Conservation (phyloP, 2,113 vertebrate genomes). For the Eolophus roseicapilla region DNA sequence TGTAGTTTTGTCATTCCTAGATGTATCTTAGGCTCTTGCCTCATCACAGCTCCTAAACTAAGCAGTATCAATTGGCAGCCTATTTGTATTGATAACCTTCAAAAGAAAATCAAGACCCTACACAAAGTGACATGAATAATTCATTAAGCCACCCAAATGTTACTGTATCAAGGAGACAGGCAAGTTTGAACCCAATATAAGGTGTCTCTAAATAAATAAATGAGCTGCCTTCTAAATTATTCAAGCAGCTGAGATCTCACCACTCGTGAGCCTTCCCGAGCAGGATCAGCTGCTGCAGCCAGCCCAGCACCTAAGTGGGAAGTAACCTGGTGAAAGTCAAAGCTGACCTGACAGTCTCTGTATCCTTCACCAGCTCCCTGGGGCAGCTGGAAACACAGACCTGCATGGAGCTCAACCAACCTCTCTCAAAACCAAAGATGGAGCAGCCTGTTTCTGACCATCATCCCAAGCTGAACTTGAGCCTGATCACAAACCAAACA, state of each 20-base stretch:
- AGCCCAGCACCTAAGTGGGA: background rate
- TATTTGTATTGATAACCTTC: background rate
- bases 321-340: background rate
- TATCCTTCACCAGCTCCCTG: accelerated
- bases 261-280: accelerated
- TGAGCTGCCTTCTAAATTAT: background rate
- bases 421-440: background rate
- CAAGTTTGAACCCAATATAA: background rate
- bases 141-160: background rate
- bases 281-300: accelerated
- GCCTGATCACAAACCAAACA: background rate
- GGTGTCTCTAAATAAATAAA: background rate
- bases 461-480: background rate
- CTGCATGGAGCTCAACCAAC: accelerated
- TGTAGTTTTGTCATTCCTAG: background rate
- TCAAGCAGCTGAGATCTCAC: background rate
- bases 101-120: background rate
- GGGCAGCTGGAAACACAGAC: background rate
- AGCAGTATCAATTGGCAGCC: background rate
- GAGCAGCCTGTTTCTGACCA: background rate
- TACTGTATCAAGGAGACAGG: background rate
- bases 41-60: background rate
- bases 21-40: background rate
- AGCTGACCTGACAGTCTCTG: background rate
- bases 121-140: background rate